phyloP scores from a whole-genome alignment of 2,113 vertebrate genomes.

The Campylomormyrus numenius region DNA sequence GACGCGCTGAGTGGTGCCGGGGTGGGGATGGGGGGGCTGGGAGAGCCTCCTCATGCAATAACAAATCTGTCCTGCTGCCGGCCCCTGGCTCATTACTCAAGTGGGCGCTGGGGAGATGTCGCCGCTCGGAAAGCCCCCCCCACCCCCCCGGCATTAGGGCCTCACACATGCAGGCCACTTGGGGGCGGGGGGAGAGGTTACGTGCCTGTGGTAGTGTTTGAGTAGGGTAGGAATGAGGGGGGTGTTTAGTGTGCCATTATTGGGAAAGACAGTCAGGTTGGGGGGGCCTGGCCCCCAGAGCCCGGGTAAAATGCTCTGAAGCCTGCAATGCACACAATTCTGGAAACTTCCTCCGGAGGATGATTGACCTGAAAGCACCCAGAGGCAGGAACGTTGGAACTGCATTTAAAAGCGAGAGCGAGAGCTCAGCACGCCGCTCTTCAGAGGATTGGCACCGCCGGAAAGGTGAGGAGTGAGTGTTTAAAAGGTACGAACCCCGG shows the following conservation, averaged over 20 bases:
- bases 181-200: background rate
- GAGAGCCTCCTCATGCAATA: background rate
- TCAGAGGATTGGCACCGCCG: background rate
- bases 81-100: constrained; percentile 1
- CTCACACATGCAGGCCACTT: background rate
- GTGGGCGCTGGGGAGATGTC: background rate
- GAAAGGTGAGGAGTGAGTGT: background rate
- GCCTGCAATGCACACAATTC: background rate
- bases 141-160: constrained; percentile 21
- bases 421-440: background rate
- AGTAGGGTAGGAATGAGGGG: background rate
- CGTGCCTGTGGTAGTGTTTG: background rate
- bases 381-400: background rate
- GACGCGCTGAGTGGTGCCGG: background rate
- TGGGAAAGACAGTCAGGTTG: background rate
- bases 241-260: background rate
- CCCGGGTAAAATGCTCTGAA: constrained; percentile 7
- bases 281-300: background rate
- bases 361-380: background rate
- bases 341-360: background rate
- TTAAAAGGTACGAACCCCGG: background rate
- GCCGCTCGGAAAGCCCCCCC: constrained; percentile 2
- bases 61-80: background rate
- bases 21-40: background rate
- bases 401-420: constrained; percentile 1